Conservation (phyloP, 1,140 invertebrate species). For the Tetragonula clypearis region DNA sequence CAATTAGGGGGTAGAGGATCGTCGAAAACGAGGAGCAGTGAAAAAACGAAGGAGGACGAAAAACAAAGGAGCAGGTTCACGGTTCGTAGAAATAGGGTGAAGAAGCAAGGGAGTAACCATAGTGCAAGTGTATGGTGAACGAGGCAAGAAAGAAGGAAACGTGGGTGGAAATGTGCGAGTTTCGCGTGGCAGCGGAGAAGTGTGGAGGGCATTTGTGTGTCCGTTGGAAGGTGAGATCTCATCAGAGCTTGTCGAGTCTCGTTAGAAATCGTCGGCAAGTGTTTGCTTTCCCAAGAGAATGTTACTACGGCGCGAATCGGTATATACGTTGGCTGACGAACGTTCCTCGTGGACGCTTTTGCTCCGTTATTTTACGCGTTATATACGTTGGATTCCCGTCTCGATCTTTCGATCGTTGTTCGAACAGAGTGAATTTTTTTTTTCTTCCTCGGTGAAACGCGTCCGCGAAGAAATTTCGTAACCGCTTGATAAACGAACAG, state of each 20-base stretch:
- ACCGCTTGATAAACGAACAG: not conserved
- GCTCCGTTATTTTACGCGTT: not conserved
- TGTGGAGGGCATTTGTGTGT: slow-evolving; percentile 7
- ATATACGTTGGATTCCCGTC: not conserved
- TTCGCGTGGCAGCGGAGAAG: not conserved
- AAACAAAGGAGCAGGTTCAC: not conserved
- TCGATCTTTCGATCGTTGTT: not conserved
- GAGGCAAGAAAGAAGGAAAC: not conserved
- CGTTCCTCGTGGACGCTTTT: not conserved
- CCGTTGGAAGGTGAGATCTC: slow-evolving; percentile 32
- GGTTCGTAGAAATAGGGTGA: no score
- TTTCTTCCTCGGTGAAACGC: not conserved
- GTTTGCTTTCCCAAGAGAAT: slow-evolving; percentile 46
- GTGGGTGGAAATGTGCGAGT: not conserved
- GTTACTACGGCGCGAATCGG: slow-evolving; percentile 3
- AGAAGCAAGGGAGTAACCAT: not conserved
- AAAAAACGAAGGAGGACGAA: not conserved
- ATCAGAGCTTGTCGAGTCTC: slow-evolving; percentile 40
- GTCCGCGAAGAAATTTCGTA: not conserved
- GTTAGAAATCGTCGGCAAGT: slow-evolving; percentile 39
- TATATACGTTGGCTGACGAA: not conserved
- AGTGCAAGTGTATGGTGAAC: not conserved
- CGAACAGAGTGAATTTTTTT: no score
- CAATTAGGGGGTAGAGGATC: slow-evolving; percentile 15
- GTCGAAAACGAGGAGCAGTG: no score